phyloP scores from a whole-genome alignment of 2,888 invertebrate genomes.

The Dolichopus griseipennis region DNA sequence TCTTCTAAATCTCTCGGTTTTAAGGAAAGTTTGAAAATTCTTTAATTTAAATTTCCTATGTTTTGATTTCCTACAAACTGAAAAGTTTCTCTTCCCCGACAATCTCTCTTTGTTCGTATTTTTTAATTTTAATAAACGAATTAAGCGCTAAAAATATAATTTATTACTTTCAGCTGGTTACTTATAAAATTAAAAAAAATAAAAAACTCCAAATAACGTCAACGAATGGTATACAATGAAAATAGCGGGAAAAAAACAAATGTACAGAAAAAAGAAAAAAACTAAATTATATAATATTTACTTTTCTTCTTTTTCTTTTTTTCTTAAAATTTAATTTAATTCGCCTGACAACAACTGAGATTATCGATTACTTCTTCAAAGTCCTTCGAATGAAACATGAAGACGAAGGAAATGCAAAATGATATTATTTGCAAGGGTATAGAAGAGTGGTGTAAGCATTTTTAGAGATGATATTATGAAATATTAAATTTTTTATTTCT shows the following conservation, averaged over 20 bases:
- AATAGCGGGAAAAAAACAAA: background rate
- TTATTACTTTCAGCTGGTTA: constrained; percentile 6
- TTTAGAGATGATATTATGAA: no score
- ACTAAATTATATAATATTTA: background rate
- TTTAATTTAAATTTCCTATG: no score
- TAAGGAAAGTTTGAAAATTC: no score
- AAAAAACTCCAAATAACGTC: background rate
- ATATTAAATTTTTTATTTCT: no score
- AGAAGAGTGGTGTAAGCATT: no score
- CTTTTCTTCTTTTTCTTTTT: background rate
- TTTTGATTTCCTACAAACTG: no score
- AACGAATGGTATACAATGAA: no score
- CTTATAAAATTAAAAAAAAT: background rate
- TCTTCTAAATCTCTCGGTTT: no score
- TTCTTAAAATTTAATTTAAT: background rate
- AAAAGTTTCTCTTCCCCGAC: no score
- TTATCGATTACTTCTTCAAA: background rate
- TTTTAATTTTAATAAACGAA: background rate
- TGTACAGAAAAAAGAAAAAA: background rate
- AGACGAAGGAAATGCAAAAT: no score
- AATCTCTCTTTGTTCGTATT: background rate
- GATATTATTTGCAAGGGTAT: no score
- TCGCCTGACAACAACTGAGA: background rate
- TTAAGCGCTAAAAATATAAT: constrained; percentile 6
- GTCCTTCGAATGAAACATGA: no score